Evolutionary conservation across 2,888 invertebrate genomes (phyloP), one percentile per base, ranked within the genome.

Genomic region (Aspidapion aeneum): DNA sequence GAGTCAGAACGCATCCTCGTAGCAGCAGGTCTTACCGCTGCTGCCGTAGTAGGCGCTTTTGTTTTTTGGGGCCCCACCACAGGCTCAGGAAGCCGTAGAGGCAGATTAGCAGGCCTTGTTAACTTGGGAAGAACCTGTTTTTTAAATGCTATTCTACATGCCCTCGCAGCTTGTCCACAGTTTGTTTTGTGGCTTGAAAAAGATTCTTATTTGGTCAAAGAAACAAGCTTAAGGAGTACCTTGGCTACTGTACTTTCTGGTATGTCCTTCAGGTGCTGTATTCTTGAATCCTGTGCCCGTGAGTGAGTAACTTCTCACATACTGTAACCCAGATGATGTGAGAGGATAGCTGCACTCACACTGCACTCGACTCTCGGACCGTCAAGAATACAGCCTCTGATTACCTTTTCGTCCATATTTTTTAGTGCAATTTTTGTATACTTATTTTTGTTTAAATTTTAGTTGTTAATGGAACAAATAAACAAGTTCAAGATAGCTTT

Each of bases 51-150:
- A 16, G 91, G 92, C 48, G 90, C 91, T 3, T 93, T 93, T 76
- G 90, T 93, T 50, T 85, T 93, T 71, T 93, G 92, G 92, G 90
- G 90, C 62, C 90, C 90, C 20, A 85, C 87, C 0, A 82, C 84
- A 5, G 85, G 87, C 71, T 83, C 89, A 17, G 75, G 75, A 3
- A 73, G 76, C 51, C 74, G 79, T 18, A 73, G 87, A 72, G 93
- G 93, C 19, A 88, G 91, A 77, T 86, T 93, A 60, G 88, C 91
- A 21, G 97, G 96, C 7, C 84, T 97, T 49, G 90, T 91, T 70
- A 97, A 97, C 82, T 84, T 96, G 68, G 96, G 96, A 52, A 90
- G 93, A 71, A 95, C 96, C 0, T 97, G 97, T 79, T 97, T 96
- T 78, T 82, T 97, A 61, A 97, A 97, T 81, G 92, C 96, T 0